phyloP scores from a whole-genome alignment of 2,113 vertebrate genomes.

The Corythoichthys haematopterus region DNA sequence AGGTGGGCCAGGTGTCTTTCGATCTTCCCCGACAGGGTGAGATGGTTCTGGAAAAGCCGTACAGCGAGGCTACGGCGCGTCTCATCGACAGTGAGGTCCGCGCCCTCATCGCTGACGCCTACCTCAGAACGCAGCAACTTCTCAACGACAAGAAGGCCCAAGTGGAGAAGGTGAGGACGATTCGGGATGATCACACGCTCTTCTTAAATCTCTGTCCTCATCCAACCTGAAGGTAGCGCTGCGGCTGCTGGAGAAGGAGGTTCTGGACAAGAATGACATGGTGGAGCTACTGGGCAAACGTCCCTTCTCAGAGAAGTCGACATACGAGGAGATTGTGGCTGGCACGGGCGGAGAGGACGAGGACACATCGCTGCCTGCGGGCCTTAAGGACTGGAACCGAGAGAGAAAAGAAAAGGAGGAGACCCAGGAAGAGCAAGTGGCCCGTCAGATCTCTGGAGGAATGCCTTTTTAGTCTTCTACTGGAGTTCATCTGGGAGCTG shows the following conservation, averaged over 20 bases:
- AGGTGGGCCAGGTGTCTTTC: constrained; percentile 96
- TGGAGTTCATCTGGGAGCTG: too few relatives aligned
- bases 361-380: constrained; percentile 89
- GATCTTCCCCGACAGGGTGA: constrained; percentile 93
- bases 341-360: constrained; percentile 92
- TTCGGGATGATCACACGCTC: neutral
- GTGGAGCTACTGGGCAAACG: constrained; percentile 85
- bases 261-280: constrained; percentile 94
- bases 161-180: constrained; percentile 85
- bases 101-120: constrained; percentile 79
- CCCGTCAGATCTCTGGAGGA: constrained; percentile 76
- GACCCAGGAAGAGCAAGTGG: constrained; percentile 75
- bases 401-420: constrained; percentile 82
- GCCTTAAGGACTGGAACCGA: constrained; percentile 96
- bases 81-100: constrained; percentile 91
- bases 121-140: constrained; percentile 78
- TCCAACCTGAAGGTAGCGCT: constrained; percentile 81
- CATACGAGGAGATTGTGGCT: constrained; percentile 95
- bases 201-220: neutral
- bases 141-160: constrained; percentile 82
- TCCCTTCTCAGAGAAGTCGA: constrained; percentile 92
- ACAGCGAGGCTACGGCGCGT: constrained; percentile 91
- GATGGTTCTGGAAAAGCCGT: constrained; percentile 93
- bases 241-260: constrained; percentile 89
- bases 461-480: constrained; percentile 73